Percentiles rank a stretch among this genome's conserved stretches.
Evolutionary conservation across 2,888 invertebrate species (phyloP).

Genomic region (Epicampocera succincta): DNA sequence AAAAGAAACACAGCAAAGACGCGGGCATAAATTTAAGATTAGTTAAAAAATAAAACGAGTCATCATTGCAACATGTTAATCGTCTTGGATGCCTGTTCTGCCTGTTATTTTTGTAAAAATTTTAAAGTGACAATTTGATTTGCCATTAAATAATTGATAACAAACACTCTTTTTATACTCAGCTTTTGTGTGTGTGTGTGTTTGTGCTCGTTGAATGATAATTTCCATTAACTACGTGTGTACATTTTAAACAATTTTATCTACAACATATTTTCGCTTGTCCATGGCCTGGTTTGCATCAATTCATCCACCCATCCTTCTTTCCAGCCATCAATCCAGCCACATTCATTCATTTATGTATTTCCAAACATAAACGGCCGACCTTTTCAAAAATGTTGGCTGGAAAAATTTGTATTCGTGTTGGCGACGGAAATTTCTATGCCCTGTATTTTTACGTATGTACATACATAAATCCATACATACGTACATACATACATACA

Average conservation of each 20-base stretch:
- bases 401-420: conserved; percentile 13
- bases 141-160: conserved; percentile 36
- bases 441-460: conserved; percentile 15
- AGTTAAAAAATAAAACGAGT: conserved; percentile 27
- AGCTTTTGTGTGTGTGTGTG: background rate
- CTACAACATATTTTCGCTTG: conserved; percentile 21
- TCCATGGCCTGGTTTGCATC: background rate
- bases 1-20: too few species aligned
- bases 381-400: conserved; percentile 54
- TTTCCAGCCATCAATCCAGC: background rate
- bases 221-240: conserved; percentile 55
- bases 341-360: conserved; percentile 7
- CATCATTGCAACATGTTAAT: background rate
- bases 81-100: background rate
- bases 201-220: conserved; percentile 17
- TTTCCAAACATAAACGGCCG: conserved; percentile 40
- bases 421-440: conserved; percentile 14
- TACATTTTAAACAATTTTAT: conserved; percentile 47
- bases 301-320: conserved; percentile 14
- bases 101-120: background rate
- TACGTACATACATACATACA: too few species aligned
- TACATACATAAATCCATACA: too few species aligned
- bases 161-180: background rate
- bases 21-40: background rate
- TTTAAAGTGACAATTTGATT: conserved; percentile 37